Conservation (phyloP, 2,113 vertebrate genomes). For the Hydrolagus affinis region DNA sequence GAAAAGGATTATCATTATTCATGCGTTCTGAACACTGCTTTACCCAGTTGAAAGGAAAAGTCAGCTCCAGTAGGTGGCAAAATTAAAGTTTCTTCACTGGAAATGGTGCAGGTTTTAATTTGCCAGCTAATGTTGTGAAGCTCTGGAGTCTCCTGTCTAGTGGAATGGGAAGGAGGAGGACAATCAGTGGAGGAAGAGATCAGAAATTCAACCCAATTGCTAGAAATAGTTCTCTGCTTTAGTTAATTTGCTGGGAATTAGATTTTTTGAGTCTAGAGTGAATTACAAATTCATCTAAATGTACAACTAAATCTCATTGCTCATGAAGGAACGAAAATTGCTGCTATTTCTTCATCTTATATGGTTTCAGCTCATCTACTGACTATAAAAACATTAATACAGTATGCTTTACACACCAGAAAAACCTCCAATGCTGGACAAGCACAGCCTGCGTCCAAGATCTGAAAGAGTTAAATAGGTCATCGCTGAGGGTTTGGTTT, state of each 20-base stretch:
- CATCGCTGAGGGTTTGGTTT: too few species aligned
- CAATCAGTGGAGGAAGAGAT: not conserved
- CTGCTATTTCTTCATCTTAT: too few species aligned
- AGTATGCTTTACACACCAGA: too few species aligned
- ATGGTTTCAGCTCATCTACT: too few species aligned
- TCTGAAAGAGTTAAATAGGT: too few species aligned
- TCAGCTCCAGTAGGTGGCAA: not conserved
- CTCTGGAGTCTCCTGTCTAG: not conserved
- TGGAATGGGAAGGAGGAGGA: too few species aligned
- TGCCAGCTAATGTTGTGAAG: too few species aligned
- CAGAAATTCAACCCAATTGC: not conserved
- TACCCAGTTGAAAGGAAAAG: not conserved
- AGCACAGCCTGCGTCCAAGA: too few species aligned
- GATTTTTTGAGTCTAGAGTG: not conserved
- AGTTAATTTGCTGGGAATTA: not conserved
- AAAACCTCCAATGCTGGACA: too few species aligned
- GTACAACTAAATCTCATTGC: not conserved
- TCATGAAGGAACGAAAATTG: not conserved
- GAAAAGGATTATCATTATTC: not conserved
- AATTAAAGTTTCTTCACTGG: not conserved
- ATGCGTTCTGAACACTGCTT: not conserved
- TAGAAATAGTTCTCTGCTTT: not conserved
- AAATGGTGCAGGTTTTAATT: not conserved
- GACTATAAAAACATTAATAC: too few species aligned
- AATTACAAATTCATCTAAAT: not conserved